These are phyloP conservation scores for Ochlodes sylvanus DNA, from an alignment of 2,888 invertebrate species.

Conservation along the genomic window DNA sequence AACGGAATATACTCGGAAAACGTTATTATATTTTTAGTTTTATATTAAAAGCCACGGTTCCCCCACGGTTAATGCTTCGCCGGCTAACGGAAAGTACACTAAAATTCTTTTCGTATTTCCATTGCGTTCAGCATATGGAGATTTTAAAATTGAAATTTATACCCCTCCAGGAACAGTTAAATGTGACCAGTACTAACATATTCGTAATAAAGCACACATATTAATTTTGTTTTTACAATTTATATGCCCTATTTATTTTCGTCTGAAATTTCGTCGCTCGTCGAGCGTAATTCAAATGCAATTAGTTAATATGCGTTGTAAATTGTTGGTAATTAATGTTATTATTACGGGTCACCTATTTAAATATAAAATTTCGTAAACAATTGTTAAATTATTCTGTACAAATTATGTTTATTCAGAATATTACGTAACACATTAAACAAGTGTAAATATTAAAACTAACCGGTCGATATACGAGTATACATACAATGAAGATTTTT, in stretches of 20 bases:
- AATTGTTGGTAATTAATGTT: background rate
- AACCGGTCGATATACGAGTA: no score
- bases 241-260: conserved; percentile 32
- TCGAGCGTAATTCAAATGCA: conserved; percentile 15
- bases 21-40: conserved; percentile 16
- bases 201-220: conserved; percentile 46
- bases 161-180: conserved; percentile 64
- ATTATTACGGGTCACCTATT: no score
- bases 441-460: no score
- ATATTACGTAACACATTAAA: no score
- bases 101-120: conserved; percentile 41
- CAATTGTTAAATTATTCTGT: conserved; percentile 3
- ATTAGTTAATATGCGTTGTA: conserved; percentile 13
- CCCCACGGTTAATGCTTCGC: conserved; percentile 31
- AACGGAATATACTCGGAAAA: conserved; percentile 27
- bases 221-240: conserved; percentile 42
- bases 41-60: conserved; percentile 28
- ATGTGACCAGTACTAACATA: conserved; percentile 50
- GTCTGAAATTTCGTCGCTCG: conserved; percentile 19
- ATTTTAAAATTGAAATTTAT: conserved; percentile 77
- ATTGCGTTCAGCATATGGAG: conserved; percentile 52
- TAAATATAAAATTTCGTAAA: no score
- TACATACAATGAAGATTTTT: no score
- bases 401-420: no score
- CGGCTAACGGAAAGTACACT: conserved; percentile 31